These are phyloP conservation scores for Saccostrea echinata DNA, from an alignment of 1,140 invertebrate genomes.

Conservation along the genomic window DNA sequence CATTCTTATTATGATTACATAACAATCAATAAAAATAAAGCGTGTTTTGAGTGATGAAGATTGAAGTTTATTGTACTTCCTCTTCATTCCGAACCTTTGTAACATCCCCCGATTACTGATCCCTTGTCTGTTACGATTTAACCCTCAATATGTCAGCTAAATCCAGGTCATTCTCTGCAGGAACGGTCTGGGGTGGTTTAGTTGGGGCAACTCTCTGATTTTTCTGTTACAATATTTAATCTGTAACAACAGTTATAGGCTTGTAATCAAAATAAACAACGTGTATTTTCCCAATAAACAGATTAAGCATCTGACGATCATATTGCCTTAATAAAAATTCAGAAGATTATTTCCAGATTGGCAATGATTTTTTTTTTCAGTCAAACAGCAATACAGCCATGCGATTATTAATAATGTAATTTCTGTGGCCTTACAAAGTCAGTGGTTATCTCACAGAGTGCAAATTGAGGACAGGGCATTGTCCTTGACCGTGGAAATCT, in stretches of 20 bases:
- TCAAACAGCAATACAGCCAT: neutral
- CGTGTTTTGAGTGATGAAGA: neutral
- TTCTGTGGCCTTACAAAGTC: neutral
- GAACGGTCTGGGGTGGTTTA: neutral
- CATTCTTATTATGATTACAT: neutral
- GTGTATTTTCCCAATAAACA: conserved; percentile 3
- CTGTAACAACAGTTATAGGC: conserved; percentile 5
- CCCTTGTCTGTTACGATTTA: neutral
- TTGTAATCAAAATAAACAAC: conserved; percentile 27
- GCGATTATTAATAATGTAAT: neutral
- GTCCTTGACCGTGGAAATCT: too few relatives aligned
- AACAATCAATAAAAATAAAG: neutral
- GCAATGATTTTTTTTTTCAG: neutral
- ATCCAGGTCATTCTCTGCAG: neutral
- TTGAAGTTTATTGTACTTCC: conserved; percentile 14
- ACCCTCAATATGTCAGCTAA: neutral
- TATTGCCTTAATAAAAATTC: neutral
- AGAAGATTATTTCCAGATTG: neutral
- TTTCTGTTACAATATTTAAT: neutral
- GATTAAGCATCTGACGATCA: neutral
- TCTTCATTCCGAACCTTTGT: neutral
- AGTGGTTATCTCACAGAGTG: neutral
- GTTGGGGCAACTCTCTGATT: neutral
- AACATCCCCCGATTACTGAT: neutral
- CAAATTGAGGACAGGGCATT: neutral